Percentiles rank a stretch among this genome's conserved stretches.
phyloP scores from a whole-genome alignment of 1,140 invertebrate genomes.

The Drosophila biarmipes region DNA sequence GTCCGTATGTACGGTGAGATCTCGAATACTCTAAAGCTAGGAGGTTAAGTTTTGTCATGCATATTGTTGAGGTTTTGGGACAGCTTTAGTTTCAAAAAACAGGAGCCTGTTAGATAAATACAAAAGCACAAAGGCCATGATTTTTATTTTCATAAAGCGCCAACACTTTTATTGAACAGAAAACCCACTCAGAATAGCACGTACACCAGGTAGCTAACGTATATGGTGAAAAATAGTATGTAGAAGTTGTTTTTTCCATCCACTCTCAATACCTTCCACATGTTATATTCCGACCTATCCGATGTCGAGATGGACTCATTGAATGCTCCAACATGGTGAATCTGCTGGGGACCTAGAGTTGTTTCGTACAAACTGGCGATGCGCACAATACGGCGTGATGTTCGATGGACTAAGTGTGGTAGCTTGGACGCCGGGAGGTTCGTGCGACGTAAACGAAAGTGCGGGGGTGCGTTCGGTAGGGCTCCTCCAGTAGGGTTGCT shows the following conservation, averaged over 20 bases:
- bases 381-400: neutral
- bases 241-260: constrained; percentile 15
- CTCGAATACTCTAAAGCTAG: too few species aligned
- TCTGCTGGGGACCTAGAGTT: too few species aligned
- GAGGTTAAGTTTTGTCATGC: too few species aligned
- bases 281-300: constrained; percentile 4
- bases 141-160: neutral
- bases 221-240: constrained; percentile 40
- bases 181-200: constrained; percentile 19
- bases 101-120: too few species aligned
- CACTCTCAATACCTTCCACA: constrained; percentile 11
- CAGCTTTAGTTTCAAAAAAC: too few species aligned
- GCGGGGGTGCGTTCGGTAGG: neutral
- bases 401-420: neutral
- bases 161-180: neutral
- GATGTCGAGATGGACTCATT: constrained; percentile 1
- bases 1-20: too few species aligned
- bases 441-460: too few species aligned
- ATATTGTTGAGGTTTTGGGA: too few species aligned
- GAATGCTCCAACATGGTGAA: neutral
- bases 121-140: too few species aligned
- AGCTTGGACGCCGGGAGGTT: neutral
- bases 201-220: constrained; percentile 38
- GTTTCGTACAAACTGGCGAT: neutral
- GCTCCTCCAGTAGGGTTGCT: neutral